Percentiles rank a stretch among this genome's conserved stretches.
Evolutionary conservation across 2,888 invertebrate species (phyloP).

Genomic region (Cantharis nigra): DNA sequence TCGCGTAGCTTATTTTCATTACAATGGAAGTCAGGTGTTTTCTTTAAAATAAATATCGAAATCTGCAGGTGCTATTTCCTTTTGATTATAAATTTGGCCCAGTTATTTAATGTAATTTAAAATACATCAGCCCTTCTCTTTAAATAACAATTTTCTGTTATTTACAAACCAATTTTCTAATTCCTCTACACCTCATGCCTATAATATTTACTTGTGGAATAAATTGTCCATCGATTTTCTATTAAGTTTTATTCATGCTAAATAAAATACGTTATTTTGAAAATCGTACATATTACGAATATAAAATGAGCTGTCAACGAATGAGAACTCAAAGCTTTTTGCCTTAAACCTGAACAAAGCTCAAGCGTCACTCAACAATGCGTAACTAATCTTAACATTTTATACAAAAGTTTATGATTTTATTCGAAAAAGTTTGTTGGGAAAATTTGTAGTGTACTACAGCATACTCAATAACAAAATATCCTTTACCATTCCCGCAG

Average conservation of each 20-base stretch:
- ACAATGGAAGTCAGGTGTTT: too few species aligned
- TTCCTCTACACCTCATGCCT: not conserved
- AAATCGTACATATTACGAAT: not conserved
- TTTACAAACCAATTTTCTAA: not conserved
- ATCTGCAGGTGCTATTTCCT: not conserved
- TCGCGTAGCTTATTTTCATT: too few species aligned
- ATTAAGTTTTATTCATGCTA: not conserved
- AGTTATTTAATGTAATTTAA: not conserved
- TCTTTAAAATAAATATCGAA: not conserved
- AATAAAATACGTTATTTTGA: not conserved
- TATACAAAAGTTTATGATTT: not conserved
- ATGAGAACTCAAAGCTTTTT: not conserved
- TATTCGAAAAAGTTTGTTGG: not conserved
- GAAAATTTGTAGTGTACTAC: not conserved
- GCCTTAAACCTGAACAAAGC: not conserved
- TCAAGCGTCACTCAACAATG: not conserved
- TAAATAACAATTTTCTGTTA: not conserved
- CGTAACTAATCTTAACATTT: not conserved
- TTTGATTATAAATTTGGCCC: not conserved
- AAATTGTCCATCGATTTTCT: not conserved
- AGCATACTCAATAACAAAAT: not conserved
- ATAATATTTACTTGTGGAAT: not conserved
- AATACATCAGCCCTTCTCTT: not conserved
- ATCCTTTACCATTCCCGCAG: too few species aligned
- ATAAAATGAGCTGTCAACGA: not conserved